Evolutionary conservation across 2,797 vertebrate species (phyloP).

Genomic region (Melopsittacus undulatus): DNA sequence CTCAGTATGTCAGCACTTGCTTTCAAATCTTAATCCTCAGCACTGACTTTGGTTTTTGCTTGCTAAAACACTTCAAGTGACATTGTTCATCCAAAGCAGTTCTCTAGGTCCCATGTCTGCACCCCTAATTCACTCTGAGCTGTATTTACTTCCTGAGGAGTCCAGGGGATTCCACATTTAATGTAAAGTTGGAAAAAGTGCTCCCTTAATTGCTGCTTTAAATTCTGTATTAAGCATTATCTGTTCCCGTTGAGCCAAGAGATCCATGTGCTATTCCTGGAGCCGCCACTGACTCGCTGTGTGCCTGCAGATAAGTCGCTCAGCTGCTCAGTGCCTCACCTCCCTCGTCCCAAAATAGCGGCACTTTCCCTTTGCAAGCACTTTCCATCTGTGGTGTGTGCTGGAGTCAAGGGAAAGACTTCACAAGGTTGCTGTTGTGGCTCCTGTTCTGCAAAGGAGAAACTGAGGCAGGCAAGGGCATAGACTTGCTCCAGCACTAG

Average conservation of each 20-base stretch:
- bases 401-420: neutral
- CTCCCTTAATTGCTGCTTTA: neutral
- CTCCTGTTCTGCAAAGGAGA: neutral
- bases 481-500: neutral
- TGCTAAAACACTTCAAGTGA: neutral
- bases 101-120: neutral
- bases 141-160: neutral
- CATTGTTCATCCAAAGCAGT: neutral
- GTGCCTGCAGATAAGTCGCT: constrained; percentile 37
- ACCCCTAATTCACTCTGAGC: neutral
- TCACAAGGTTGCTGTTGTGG: neutral
- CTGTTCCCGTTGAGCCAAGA: neutral
- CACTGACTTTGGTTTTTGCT: neutral
- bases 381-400: neutral
- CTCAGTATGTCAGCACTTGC: constrained; percentile 54
- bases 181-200: neutral
- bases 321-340: constrained; percentile 17
- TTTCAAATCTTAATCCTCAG: constrained; percentile 61
- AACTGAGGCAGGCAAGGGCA: constrained; percentile 11
- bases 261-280: constrained; percentile 2
- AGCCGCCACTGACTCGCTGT: neutral
- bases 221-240: constrained; percentile 56
- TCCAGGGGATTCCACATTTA: neutral
- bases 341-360: neutral
- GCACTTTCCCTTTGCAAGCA: constrained; percentile 16